These are phyloP conservation scores for Nomada fabriciana DNA, from an alignment of 2,888 invertebrate genomes.

Conservation along the genomic window DNA sequence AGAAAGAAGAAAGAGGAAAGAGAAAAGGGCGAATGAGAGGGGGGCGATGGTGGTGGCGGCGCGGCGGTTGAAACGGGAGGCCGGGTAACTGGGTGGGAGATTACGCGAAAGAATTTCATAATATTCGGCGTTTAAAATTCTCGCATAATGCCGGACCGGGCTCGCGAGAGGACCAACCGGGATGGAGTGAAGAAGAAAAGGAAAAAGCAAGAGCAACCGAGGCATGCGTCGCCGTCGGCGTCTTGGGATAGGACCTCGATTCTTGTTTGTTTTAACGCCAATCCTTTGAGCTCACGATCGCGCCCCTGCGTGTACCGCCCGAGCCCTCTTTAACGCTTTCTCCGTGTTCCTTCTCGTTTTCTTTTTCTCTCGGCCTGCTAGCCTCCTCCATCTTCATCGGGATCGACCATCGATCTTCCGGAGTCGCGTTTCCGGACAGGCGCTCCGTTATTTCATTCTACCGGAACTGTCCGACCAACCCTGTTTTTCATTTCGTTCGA, in stretches of 20 bases:
- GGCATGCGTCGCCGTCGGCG: conserved; percentile 79
- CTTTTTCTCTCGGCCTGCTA: not conserved
- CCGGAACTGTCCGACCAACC: not conserved
- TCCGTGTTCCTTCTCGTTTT: conserved; percentile 16
- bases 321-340: conserved; percentile 51
- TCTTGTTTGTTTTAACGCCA: conserved; percentile 80
- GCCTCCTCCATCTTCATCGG: conserved; percentile 51
- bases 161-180: conserved; percentile 35
- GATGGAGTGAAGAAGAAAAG: conserved; percentile 31
- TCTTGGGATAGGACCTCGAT: conserved; percentile 81
- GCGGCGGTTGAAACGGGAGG: not conserved
- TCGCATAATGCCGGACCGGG: conserved; percentile 74
- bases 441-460: conserved; percentile 47
- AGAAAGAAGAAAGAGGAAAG: no score
- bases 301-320: conserved; percentile 16
- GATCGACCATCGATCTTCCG: conserved; percentile 62
- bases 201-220: conserved; percentile 49
- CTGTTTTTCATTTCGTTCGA: not conserved
- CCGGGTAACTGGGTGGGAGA: conserved; percentile 60
- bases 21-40: no score
- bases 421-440: conserved; percentile 46
- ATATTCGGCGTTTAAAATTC: conserved; percentile 81
- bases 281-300: conserved; percentile 57
- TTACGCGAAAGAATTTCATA: conserved; percentile 80
- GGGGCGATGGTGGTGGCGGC: not conserved